phyloP scores from a whole-genome alignment of 2,888 invertebrate species.

The Amaurobius ferox region DNA sequence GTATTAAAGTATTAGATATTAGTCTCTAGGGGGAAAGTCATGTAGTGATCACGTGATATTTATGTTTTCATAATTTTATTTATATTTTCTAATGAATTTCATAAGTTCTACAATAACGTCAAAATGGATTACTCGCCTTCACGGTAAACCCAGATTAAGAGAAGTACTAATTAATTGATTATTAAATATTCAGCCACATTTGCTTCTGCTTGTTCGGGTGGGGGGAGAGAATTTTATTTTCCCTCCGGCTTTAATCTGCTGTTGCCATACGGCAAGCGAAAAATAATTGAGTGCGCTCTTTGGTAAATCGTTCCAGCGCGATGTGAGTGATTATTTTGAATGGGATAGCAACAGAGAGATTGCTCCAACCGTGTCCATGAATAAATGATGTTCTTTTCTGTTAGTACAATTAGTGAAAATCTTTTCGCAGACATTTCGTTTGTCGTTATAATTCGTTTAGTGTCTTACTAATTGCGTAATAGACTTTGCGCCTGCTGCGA shows the following conservation, averaged over 20 bases:
- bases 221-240: not conserved
- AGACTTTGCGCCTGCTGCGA: not conserved
- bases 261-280: constrained; percentile 26
- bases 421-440: constrained; percentile 27
- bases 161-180: constrained; percentile 67
- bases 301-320: constrained; percentile 21
- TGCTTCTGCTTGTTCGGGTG: not conserved
- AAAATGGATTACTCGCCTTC: constrained; percentile 42
- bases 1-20: too few relatives aligned
- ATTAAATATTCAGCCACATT: constrained; percentile 43
- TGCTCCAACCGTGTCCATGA: not conserved
- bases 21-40: too few relatives aligned
- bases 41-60: too few relatives aligned
- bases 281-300: constrained; percentile 42
- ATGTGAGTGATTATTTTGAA: constrained; percentile 30
- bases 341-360: not conserved
- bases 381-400: constrained; percentile 43
- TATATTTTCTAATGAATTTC: too few relatives aligned
- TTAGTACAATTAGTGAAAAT: constrained; percentile 39
- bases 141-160: constrained; percentile 65
- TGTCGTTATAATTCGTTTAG: constrained; percentile 38
- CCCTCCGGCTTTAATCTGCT: constrained; percentile 27
- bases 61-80: too few relatives aligned
- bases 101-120: constrained; percentile 8
- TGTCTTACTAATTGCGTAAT: constrained; percentile 40